Evolutionary conservation across 2,113 vertebrate genomes (phyloP).

Genomic region (Herpetotheres cachinnans): DNA sequence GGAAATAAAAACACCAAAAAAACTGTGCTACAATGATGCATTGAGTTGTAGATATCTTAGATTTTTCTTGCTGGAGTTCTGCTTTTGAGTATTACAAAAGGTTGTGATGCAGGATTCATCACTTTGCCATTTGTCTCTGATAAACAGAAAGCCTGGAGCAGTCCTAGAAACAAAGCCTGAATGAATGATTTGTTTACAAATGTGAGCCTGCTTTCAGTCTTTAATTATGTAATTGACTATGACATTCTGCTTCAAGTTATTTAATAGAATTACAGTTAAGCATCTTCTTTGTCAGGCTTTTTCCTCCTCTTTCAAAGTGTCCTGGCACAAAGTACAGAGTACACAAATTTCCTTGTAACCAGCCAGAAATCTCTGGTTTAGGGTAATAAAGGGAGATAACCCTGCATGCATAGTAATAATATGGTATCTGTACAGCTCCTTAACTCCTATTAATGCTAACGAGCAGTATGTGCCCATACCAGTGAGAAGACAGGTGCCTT

Average conservation of each 20-base stretch:
- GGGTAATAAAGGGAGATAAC: background rate
- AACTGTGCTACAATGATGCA: rapidly evolving
- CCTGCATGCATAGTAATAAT: background rate
- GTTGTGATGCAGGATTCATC: background rate
- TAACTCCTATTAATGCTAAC: background rate
- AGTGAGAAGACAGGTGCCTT: background rate
- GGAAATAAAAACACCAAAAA: background rate
- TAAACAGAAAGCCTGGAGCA: background rate
- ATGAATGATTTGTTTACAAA: background rate
- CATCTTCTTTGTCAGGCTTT: background rate
- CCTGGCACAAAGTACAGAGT: background rate
- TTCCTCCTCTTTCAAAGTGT: background rate
- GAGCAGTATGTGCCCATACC: background rate
- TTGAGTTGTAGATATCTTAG: background rate
- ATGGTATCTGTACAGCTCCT: background rate
- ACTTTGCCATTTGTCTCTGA: background rate
- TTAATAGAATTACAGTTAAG: background rate
- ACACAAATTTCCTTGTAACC: background rate
- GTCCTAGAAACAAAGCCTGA: background rate
- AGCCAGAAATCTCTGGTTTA: background rate
- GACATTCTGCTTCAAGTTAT: background rate
- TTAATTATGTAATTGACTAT: background rate
- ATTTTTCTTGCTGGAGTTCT: background rate
- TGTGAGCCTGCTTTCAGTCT: background rate
- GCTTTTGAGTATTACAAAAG: background rate